Evolutionary conservation across 2,113 vertebrate species (phyloP), one percentile per base, ranked within the genome.

Genomic region (Candoia aspera): DNA sequence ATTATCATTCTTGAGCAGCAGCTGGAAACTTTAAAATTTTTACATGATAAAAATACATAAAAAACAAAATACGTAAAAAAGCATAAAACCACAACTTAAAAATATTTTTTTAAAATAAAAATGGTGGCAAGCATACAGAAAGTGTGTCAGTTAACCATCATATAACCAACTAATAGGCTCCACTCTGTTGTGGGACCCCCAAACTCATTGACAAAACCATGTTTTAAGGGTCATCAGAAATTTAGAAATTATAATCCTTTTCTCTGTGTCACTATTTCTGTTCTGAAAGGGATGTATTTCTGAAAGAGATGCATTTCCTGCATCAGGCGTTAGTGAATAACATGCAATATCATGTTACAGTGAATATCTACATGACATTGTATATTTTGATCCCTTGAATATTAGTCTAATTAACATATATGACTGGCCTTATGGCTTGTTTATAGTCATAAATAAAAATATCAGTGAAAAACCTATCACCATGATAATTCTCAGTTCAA

Each of bases 1-100:
- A n/a, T n/a, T n/a, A n/a, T n/a, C n/a, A n/a, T 6, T 95, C 87
- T 93, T 55, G 87, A 92, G 54, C 88, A 92, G 87, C 58, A 96
- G 54, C 88, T 93, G 90, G 84, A 55, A 26, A 93, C 46, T 90
- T 92, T 93, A 90, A 23, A 86, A n/a, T n/a, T n/a, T n/a, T n/a
- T 5, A 49, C 4, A 49, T 49, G 6, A 49, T 49, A 49, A 49
- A 19, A 79, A 79, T 79, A 79, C n/a, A 37, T 79, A 19, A 15
- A 79, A 37, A 79, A 6, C n/a, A n/a, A 79, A 79, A 79, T 6
- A 79, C 17, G 6, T 19, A 79, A 73, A 64, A 64, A 4, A 2
- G 11, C 29, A 68, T 2, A 33, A 2, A 2, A 2, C n/a, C n/a
- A 19, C n/a, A 37, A 79, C 33, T 19, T 79, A 79, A 37, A 37